Evolutionary conservation across 2,113 vertebrate species (phyloP).

Genomic region (Cottus gobio): DNA sequence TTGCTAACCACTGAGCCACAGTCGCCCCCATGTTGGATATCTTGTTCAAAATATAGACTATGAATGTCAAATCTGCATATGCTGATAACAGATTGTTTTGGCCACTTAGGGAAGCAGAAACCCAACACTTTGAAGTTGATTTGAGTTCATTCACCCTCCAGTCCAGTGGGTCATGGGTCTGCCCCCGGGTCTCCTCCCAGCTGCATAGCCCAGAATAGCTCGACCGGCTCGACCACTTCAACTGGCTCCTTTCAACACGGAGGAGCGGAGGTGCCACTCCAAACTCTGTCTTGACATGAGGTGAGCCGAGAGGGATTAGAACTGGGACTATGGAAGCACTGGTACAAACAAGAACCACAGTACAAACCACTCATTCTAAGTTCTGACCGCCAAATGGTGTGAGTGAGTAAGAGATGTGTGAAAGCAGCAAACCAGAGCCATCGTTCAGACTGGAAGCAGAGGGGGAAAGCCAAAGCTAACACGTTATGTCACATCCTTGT

Average conservation of each 20-base stretch:
- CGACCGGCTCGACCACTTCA: background rate
- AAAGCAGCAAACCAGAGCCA: conserved; percentile 6
- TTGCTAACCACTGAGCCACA: too few relatives aligned
- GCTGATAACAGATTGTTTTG: background rate
- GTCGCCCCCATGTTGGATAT: too few relatives aligned
- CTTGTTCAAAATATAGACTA: background rate
- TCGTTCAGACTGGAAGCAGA: background rate
- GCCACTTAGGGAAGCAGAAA: background rate
- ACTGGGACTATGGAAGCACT: too few relatives aligned
- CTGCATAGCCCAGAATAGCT: conserved; percentile 4
- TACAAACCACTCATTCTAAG: too few relatives aligned
- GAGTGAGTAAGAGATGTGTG: conserved; percentile 34
- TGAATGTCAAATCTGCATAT: background rate
- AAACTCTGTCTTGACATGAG: background rate
- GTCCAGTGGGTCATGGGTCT: too few relatives aligned
- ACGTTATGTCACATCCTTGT: conserved; percentile 30
- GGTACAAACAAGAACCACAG: background rate
- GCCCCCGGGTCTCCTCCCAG: background rate
- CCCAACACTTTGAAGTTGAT: background rate
- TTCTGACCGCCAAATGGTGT: background rate
- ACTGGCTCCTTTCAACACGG: background rate
- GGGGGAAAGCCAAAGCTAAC: background rate
- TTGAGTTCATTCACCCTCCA: too few relatives aligned
- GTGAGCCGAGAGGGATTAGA: background rate
- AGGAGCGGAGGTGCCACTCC: conserved; percentile 32